Conservation (phyloP, 2,888 invertebrate species). For the Aphodius granarius region DNA sequence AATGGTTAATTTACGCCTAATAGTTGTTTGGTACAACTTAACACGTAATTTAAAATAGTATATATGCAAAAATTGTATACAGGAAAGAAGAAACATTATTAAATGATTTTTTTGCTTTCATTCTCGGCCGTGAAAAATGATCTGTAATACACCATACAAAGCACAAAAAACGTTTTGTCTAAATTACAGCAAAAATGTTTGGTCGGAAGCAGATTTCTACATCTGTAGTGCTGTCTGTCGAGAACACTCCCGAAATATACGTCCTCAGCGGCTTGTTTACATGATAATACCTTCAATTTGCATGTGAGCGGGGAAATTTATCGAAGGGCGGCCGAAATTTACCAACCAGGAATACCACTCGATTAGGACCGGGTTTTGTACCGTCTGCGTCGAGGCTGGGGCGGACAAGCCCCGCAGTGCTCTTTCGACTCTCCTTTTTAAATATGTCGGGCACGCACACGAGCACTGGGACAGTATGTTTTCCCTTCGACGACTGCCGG, state of each 20-base stretch:
- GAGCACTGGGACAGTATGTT: background rate
- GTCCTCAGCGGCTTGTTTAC: conserved; percentile 1
- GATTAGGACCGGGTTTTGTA: background rate
- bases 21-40: no score
- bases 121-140: no score
- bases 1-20: no score
- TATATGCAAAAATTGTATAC: no score
- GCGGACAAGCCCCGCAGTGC: background rate
- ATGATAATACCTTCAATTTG: conserved; percentile 13
- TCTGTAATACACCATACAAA: no score
- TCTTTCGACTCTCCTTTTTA: background rate
- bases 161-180: background rate
- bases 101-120: no score
- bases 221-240: background rate
- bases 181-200: background rate
- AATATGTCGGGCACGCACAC: conserved; percentile 8
- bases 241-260: background rate
- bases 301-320: conserved; percentile 7
- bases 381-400: background rate
- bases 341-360: background rate
- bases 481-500: background rate
- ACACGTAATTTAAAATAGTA: no score
- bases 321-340: background rate
- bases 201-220: background rate
- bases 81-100: no score